Evolutionary conservation across 1,140 invertebrate species (phyloP).

Genomic region (Drosophila mayri): DNA sequence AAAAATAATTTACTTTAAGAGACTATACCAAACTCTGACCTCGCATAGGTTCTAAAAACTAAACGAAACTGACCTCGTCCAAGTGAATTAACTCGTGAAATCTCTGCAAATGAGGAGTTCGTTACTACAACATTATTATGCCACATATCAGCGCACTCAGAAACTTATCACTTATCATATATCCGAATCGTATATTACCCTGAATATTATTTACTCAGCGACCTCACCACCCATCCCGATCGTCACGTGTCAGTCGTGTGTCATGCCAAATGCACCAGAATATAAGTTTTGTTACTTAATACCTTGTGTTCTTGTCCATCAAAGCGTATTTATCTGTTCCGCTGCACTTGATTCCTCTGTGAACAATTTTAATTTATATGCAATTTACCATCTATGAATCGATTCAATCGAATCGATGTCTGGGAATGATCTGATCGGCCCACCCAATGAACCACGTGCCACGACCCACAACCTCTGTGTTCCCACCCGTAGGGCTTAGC

Average conservation of each 20-base stretch:
- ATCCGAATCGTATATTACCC: conserved; percentile 26
- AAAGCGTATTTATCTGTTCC: conserved; percentile 45
- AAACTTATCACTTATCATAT: conserved; percentile 24
- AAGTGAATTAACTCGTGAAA: conserved; percentile 38
- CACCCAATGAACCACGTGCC: conserved; percentile 36
- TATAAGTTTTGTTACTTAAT: conserved; percentile 48
- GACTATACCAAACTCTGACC: conserved; percentile 11
- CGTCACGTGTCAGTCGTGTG: conserved; percentile 42
- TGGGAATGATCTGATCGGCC: conserved; percentile 9
- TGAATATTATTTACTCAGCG: conserved; percentile 12
- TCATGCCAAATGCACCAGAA: conserved; percentile 41
- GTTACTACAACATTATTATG: conserved; percentile 25
- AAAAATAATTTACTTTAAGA: conserved; percentile 12
- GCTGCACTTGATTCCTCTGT: conserved; percentile 39
- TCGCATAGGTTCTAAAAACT: conserved; percentile 2
- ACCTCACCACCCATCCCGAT: conserved; percentile 34
- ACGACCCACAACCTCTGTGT: conserved; percentile 22
- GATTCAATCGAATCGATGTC: conserved; percentile 30
- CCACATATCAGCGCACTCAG: conserved; percentile 27
- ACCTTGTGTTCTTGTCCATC: conserved; percentile 51
- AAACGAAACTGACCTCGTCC: conserved; percentile 33
- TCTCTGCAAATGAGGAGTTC: conserved; percentile 59
- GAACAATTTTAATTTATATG: conserved; percentile 72
- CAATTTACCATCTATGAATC: conserved; percentile 67
- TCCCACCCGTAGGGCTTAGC: conserved; percentile 56